A percentile compares a stretch with the other conserved stretches of the same genome.
Conservation (phyloP, 2,797 vertebrate genomes). For the Clarias platycephalus region DNA sequence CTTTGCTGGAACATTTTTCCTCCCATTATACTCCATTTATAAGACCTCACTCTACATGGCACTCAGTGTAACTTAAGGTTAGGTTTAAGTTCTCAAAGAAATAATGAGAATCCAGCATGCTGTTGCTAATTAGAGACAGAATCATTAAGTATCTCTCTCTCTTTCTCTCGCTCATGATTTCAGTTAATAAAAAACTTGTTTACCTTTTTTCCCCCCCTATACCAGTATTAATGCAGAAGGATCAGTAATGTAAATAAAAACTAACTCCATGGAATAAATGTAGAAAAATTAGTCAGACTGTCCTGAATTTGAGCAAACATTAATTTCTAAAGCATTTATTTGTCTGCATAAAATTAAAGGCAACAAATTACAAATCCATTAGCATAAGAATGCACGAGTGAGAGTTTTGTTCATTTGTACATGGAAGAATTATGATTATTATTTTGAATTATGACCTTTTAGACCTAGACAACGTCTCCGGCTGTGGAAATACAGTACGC, state of each 20-base stretch:
- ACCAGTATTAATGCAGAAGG: neutral
- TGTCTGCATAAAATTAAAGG: neutral
- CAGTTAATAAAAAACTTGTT: neutral
- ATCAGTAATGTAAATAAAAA: neutral
- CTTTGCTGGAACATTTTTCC: neutral
- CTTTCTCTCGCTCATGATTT: neutral
- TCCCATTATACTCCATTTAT: neutral
- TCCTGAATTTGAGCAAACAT: neutral
- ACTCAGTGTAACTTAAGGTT: too few relatives aligned
- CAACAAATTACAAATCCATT: neutral
- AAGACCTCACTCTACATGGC: neutral
- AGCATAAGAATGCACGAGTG: neutral
- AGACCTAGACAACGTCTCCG: neutral
- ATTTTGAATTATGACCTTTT: constrained; percentile 10
- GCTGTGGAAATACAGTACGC: neutral
- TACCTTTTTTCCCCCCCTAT: neutral
- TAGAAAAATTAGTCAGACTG: neutral
- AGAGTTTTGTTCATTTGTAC: neutral
- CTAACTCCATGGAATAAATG: neutral
- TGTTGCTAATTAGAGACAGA: neutral
- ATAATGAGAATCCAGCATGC: neutral
- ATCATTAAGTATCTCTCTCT: neutral
- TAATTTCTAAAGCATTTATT: neutral
- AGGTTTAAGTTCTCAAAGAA: neutral
- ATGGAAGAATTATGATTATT: neutral